Base-by-base conservation (phyloP, 1,140 invertebrate species). In the Drosophila guanche region DNA sequence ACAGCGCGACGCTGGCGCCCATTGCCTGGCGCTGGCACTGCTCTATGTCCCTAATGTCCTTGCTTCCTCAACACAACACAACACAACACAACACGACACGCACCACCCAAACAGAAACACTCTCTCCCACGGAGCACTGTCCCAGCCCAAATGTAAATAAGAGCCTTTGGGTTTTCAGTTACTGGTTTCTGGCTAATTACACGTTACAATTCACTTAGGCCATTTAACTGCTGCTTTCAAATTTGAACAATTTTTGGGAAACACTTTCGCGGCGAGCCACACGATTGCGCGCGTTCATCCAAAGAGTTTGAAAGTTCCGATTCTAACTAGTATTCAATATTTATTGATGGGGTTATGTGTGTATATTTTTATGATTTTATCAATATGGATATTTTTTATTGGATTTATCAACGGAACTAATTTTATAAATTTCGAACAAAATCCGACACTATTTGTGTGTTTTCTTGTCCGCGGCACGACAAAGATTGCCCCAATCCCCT, bases 31-130 rank as follows among this genome's bases (percentile, higher is more conserved):
- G 10, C 33, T 68, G 56, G 27, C 55, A 42, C 47, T 51, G 68
- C 56, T 67, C 65, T 86, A 69, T 88, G 81, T 86, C 83, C 81
- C 78, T 78, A 72, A 72, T 88, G 83, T 88, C 83, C 83, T 86
- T 86, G 83, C 74, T 50, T 61, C 47, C 58, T 60, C 65, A 8
- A 55, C 29, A 23, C 12, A 61, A 27, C 33, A 29, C 14, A 54
- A 41, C 50, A 16, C 52, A 56, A 57, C 58, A 55, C 65, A 65
- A 52, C 56, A 72, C 66, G 10, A 33, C 33, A 33, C 33, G 33
- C 33, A 33, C 3, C 33, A 27, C 0, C 25, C 25, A 27, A 27
- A 5, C 25, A 37, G 16, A 20, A 12, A 10, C 33, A 33, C 43
- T 42, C 4, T 16, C 40, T 7, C 22, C 37, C 27, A 57, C 29